Conservation (phyloP, 2,797 vertebrate species). For the Acanthiza pusilla region DNA sequence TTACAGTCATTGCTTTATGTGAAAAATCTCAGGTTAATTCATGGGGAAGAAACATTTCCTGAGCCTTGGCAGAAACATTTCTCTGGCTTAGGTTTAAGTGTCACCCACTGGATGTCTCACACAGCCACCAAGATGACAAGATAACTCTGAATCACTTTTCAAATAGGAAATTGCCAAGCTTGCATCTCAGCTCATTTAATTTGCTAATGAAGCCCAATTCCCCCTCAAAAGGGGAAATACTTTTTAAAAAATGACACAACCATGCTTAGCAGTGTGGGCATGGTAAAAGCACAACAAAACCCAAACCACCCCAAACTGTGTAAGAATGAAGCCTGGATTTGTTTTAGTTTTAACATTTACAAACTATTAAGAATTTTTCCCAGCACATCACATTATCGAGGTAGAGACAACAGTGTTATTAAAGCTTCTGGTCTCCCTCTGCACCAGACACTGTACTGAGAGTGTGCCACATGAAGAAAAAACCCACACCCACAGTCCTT, state of each 20-base stretch:
- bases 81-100: not conserved
- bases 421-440: not conserved
- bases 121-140: not conserved
- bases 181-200: slow-evolving; percentile 4
- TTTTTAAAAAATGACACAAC: not conserved
- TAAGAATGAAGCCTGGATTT: not conserved
- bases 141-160: not conserved
- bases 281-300: not conserved
- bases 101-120: not conserved
- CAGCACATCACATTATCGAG: not conserved
- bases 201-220: slow-evolving; percentile 24
- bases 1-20: not conserved
- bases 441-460: not conserved
- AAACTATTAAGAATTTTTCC: not conserved
- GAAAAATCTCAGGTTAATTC: slow-evolving; percentile 39
- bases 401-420: not conserved
- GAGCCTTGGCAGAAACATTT: not conserved
- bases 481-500: not conserved
- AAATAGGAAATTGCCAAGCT: slow-evolving; percentile 1
- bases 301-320: not conserved
- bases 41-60: not conserved
- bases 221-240: not conserved
- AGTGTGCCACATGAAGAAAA: not conserved
- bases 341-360: not conserved
- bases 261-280: not conserved